A percentile compares a stretch with the other conserved stretches of the same genome.
Evolutionary conservation across 2,888 invertebrate genomes (phyloP).

Genomic region (Nomada flava): DNA sequence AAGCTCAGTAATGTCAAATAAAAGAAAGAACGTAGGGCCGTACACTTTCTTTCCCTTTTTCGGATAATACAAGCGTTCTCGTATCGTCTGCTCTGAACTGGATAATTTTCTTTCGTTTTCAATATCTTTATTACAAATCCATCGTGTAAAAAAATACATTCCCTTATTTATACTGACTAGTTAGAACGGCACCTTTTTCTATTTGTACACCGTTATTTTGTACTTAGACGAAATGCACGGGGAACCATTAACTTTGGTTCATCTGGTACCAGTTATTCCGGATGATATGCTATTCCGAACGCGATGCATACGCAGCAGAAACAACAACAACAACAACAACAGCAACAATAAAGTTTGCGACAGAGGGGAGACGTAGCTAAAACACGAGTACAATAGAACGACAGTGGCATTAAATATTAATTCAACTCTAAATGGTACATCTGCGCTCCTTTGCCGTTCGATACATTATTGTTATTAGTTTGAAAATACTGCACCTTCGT

Average conservation of each 20-base stretch:
- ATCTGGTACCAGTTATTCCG: neutral
- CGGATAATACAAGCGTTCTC: neutral
- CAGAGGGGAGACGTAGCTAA: slow-evolving; percentile 14
- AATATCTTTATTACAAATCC: slow-evolving; percentile 72
- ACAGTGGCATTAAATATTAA: slow-evolving; percentile 22
- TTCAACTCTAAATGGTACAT: slow-evolving; percentile 16
- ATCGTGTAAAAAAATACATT: slow-evolving; percentile 82
- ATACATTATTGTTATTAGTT: neutral
- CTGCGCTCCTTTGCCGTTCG: slow-evolving; percentile 20
- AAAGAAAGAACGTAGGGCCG: neutral
- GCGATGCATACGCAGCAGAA: slow-evolving; percentile 17
- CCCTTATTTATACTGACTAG: slow-evolving; percentile 82
- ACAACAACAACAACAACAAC: slow-evolving; percentile 31
- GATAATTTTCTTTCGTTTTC: slow-evolving; percentile 42
- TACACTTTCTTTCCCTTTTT: neutral
- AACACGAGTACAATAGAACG: slow-evolving; percentile 42
- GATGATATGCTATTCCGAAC: slow-evolving; percentile 47
- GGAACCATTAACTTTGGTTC: neutral
- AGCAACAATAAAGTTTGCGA: slow-evolving; percentile 5
- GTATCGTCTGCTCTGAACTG: slow-evolving; percentile 44
- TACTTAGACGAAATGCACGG: slow-evolving; percentile 67
- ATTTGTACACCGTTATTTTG: slow-evolving; percentile 51
- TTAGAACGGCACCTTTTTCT: slow-evolving; percentile 58
- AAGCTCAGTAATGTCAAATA: slow-evolving; percentile 5
- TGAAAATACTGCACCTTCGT: slow-evolving; percentile 8